phyloP scores from a whole-genome alignment of 2,113 vertebrate genomes.

The Muntiacus reevesi region DNA sequence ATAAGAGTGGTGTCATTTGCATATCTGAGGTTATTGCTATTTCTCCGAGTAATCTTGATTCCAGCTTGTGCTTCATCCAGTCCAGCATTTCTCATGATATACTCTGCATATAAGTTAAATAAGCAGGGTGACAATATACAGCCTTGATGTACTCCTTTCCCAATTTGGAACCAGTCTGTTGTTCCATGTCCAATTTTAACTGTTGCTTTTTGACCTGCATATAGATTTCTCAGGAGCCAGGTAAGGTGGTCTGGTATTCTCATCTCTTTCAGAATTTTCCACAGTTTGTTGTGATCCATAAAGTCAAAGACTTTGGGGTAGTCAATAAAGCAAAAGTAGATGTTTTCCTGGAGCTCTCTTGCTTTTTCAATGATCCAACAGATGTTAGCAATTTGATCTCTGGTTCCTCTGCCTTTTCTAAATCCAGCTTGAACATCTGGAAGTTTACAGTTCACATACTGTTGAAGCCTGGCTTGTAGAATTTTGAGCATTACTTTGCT shows the following conservation, averaged over 20 bases:
- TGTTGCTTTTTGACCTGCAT: not conserved
- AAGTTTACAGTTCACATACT: not conserved
- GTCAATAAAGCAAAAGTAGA: not conserved
- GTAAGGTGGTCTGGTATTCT: not conserved
- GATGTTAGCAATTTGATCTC: not conserved
- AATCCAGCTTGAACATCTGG: not conserved
- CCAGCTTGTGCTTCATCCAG: not conserved
- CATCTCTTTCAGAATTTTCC: not conserved
- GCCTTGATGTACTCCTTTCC: not conserved
- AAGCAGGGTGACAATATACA: not conserved
- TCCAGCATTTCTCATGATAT: not conserved
- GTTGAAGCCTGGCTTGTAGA: not conserved
- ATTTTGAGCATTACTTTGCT: not conserved
- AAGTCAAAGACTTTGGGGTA: rapidly evolving
- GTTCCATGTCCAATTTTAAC: not conserved
- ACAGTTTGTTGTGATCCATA: not conserved
- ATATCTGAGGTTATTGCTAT: not conserved
- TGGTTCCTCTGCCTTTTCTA: not conserved
- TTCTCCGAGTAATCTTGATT: not conserved
- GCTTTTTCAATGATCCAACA: not conserved
- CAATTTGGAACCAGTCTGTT: not conserved
- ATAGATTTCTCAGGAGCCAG: not conserved
- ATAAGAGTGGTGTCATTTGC: not conserved
- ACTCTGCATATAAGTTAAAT: not conserved
- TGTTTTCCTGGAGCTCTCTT: not conserved